phyloP scores from a whole-genome alignment of 2,797 vertebrate genomes.

The Cuniculus paca region DNA sequence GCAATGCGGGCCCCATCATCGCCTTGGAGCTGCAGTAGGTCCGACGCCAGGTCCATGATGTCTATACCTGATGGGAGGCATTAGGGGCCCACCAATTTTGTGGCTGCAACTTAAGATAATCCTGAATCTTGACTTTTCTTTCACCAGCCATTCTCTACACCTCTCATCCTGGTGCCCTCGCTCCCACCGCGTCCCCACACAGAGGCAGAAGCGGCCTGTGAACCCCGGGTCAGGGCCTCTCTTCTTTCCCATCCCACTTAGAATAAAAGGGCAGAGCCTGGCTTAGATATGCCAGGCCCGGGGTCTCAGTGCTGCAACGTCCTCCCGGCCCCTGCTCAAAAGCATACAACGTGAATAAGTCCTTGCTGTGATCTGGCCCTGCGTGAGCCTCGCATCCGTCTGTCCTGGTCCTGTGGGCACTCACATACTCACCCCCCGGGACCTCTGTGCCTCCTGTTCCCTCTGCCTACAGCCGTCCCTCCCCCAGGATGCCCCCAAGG shows the following conservation, averaged over 20 bases:
- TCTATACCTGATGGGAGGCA: constrained; percentile 90
- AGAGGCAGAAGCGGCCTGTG: background rate
- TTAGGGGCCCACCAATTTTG: background rate
- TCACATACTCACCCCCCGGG: background rate
- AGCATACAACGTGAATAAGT: background rate
- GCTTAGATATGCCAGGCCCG: background rate
- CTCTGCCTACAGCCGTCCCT: background rate
- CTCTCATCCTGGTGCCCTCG: background rate
- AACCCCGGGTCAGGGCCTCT: background rate
- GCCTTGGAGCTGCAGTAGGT: constrained; percentile 86
- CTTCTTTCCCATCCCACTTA: background rate
- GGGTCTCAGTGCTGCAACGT: too few relatives aligned
- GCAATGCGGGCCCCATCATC: constrained; percentile 91
- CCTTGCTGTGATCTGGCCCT: background rate
- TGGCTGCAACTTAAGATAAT: background rate
- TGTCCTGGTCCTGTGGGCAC: background rate
- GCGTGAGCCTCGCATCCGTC: background rate
- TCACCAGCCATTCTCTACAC: background rate
- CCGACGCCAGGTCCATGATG: constrained; percentile 89
- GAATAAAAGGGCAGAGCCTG: background rate
- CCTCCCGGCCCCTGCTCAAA: background rate
- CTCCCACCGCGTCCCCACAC: too few relatives aligned
- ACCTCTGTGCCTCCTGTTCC: background rate
- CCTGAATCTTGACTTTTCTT: background rate
- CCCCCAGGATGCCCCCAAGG: background rate